Percentiles rank a stretch among this genome's conserved stretches.
Conservation (phyloP, 2,797 vertebrate species). For the Hydrolagus colliei region DNA sequence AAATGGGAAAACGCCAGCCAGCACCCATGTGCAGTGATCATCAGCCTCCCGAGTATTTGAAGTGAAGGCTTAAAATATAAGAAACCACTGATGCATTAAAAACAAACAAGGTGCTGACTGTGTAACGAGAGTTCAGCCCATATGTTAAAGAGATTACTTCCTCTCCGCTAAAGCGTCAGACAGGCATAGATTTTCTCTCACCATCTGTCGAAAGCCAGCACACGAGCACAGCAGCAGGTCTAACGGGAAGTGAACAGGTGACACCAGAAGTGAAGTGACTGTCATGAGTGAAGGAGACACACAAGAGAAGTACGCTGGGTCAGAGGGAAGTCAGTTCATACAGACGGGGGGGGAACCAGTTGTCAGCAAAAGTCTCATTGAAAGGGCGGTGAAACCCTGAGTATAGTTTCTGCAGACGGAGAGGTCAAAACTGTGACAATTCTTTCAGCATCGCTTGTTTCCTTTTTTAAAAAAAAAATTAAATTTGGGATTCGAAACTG, state of each 20-base stretch:
- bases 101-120: not conserved
- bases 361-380: not conserved
- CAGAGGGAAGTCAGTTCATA: not conserved
- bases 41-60: not conserved
- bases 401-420: not conserved
- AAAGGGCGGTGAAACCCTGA: not conserved
- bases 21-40: not conserved
- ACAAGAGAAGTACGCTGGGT: not conserved
- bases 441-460: too few relatives aligned
- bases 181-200: conserved; percentile 14
- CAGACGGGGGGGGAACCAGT: not conserved
- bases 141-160: conserved; percentile 3
- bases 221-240: not conserved
- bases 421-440: too few relatives aligned
- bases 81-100: conserved; percentile 7
- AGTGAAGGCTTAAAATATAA: not conserved
- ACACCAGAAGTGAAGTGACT: not conserved
- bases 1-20: too few relatives aligned
- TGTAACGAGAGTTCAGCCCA: conserved; percentile 1
- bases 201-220: conserved; percentile 13
- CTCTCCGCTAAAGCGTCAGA: not conserved
- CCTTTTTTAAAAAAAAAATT: too few relatives aligned
- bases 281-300: not conserved
- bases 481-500: too few relatives aligned
- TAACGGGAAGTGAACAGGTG: conserved; percentile 14